A percentile compares a stretch with the other conserved stretches of the same genome.
phyloP scores from a whole-genome alignment of 1,140 invertebrate species.

The Trissolcus basalis region DNA sequence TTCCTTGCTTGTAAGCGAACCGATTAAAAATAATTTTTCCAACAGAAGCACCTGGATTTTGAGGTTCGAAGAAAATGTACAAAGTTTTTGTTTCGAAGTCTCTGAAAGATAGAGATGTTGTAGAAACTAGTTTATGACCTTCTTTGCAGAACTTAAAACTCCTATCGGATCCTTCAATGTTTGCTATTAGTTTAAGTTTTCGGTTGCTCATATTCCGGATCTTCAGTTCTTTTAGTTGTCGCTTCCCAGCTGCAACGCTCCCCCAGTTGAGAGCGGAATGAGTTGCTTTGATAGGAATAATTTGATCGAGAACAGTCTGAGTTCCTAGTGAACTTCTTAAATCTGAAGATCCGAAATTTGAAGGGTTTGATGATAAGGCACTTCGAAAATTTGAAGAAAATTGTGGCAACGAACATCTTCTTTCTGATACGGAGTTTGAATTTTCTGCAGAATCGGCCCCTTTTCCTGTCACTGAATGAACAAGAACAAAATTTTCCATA shows the following conservation, averaged over 20 bases:
- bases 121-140: conserved; percentile 51
- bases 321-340: too few relatives aligned
- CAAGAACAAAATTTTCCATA: not conserved
- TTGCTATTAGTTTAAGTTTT: conserved; percentile 72
- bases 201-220: conserved; percentile 75
- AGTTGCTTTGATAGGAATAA: conserved; percentile 74
- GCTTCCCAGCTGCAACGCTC: conserved; percentile 73
- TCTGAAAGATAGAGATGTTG: conserved; percentile 67
- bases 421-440: too few relatives aligned
- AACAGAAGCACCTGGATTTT: conserved; percentile 66
- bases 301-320: conserved; percentile 14
- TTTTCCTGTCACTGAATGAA: too few relatives aligned
- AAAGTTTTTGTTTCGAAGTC: conserved; percentile 73
- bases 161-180: conserved; percentile 67
- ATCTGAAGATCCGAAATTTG: too few relatives aligned
- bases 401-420: too few relatives aligned
- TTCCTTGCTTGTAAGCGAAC: too few relatives aligned
- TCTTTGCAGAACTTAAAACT: conserved; percentile 70
- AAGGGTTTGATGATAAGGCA: too few relatives aligned
- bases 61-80: conserved; percentile 71
- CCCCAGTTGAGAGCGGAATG: conserved; percentile 75
- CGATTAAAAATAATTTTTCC: too few relatives aligned
- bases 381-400: too few relatives aligned
- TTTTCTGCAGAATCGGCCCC: too few relatives aligned
- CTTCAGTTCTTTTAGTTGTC: conserved; percentile 71